phyloP scores from a whole-genome alignment of 2,797 vertebrate genomes.

The Xenopus petersii region DNA sequence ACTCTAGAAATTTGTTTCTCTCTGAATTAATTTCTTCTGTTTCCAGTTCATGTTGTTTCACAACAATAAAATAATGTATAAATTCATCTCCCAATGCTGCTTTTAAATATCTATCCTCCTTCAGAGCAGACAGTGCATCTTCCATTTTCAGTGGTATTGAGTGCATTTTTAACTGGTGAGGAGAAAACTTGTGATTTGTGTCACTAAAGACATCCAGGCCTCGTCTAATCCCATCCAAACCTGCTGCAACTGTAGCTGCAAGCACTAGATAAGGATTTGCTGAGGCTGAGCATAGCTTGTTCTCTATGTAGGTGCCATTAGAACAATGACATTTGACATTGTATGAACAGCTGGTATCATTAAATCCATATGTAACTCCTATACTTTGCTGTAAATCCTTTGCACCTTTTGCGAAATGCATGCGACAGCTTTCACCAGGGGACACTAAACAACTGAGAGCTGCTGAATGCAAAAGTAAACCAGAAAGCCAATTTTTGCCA shows the following conservation, averaged over 20 bases:
- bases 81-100: constrained; percentile 83
- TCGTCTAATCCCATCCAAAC: constrained; percentile 81
- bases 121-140: constrained; percentile 77
- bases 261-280: constrained; percentile 89
- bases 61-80: constrained; percentile 85
- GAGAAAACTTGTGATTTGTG: constrained; percentile 58
- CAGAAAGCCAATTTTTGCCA: constrained; percentile 82
- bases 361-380: constrained; percentile 79
- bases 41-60: constrained; percentile 91
- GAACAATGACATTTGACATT: constrained; percentile 84
- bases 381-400: constrained; percentile 74
- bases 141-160: constrained; percentile 82
- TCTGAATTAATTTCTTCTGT: constrained; percentile 83
- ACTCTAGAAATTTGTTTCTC: constrained; percentile 87
- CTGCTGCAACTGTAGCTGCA: constrained; percentile 84
- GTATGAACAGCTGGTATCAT: constrained; percentile 85
- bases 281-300: constrained; percentile 85
- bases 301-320: constrained; percentile 80
- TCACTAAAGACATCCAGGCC: constrained; percentile 61
- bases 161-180: constrained; percentile 58
- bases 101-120: constrained; percentile 76
- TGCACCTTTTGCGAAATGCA: constrained; percentile 70
- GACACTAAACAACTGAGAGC: constrained; percentile 89
- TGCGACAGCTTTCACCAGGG: constrained; percentile 77
- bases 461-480: constrained; percentile 81